Percentiles rank a stretch among this genome's conserved stretches.
Evolutionary conservation across 2,888 invertebrate species (phyloP).

Genomic region (Cantharis lateralis): DNA sequence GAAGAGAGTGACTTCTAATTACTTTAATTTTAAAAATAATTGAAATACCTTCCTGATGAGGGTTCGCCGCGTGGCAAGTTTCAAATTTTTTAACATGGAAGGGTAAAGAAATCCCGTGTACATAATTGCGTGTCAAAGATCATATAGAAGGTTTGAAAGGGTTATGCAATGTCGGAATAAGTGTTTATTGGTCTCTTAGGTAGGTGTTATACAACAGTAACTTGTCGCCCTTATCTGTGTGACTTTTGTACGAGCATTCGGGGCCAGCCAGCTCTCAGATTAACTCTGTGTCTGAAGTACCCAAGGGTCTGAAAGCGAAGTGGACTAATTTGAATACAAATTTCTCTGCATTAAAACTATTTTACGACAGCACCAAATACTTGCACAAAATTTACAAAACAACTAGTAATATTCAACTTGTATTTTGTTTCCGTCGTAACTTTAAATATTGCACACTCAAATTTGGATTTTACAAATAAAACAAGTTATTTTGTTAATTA

Average conservation of each 20-base stretch:
- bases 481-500: background rate
- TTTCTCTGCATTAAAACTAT: constrained; percentile 11
- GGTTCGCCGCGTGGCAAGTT: background rate
- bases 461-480: background rate
- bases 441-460: background rate
- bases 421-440: background rate
- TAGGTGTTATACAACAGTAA: constrained; percentile 32
- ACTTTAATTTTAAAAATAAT: background rate
- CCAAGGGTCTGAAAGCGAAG: constrained; percentile 5
- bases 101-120: constrained; percentile 3
- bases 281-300: constrained; percentile 8
- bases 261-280: constrained; percentile 15
- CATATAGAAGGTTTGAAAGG: constrained; percentile 12
- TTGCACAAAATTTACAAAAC: background rate
- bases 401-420: background rate
- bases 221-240: constrained; percentile 36
- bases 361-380: constrained; percentile 3
- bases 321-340: constrained; percentile 3
- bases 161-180: constrained; percentile 21
- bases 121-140: constrained; percentile 21
- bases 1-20: background rate
- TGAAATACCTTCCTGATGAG: background rate
- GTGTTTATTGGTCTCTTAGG: constrained; percentile 36
- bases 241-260: constrained; percentile 24
- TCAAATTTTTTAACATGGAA: background rate